Base-by-base conservation (phyloP, 2,888 invertebrate species). In the Acanthopleura granulata region DNA sequence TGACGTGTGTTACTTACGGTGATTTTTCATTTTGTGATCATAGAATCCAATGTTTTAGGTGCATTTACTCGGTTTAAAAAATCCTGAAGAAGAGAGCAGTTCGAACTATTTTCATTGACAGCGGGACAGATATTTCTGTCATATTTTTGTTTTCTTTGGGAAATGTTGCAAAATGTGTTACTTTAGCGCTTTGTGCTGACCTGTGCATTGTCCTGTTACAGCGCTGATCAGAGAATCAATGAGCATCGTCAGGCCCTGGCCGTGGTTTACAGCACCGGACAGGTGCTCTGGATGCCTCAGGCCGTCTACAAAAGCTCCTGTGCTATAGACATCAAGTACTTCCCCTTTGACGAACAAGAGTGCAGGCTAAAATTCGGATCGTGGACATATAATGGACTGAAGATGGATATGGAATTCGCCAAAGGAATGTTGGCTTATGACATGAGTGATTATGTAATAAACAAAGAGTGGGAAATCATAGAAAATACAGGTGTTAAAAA, bases 291-390 rank as follows among this genome's bases (percentile, higher is more conserved):
- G 71, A 71, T 71, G 71, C 71, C 71, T 0, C 89, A 88, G 79
- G 89, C 89, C 73, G 88, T 90, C 74, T 89, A 84, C 83, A 87
- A 87, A 79, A 89, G 88, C 75, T 87, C 89, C 49, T 91, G 91
- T 80, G 83, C 86, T 76, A 88, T 91, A 61, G 88, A 91, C 80
- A 89, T 90, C 50, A 83, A 80, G 25, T 83, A 89, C 73, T 91
- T 91, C 79, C 91, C 91, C 1, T 91, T 90, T 78, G 91, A 91
- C 80, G 82, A 86, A 57, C 91, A 91, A 80, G 81, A 76, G 22
- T 91, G 91, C 81, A 76, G 82, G 18, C 80, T 91, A 29, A 91
- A 91, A 83, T 91, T 91, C 78, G 90, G 90, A 70, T 88, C 89
- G 6, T 90, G 90, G 90, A 87, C 90, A 4, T 88, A 90, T 81